Evolutionary conservation across 2,797 vertebrate genomes (phyloP).

Genomic region (Melanogrammus aeglefinus): DNA sequence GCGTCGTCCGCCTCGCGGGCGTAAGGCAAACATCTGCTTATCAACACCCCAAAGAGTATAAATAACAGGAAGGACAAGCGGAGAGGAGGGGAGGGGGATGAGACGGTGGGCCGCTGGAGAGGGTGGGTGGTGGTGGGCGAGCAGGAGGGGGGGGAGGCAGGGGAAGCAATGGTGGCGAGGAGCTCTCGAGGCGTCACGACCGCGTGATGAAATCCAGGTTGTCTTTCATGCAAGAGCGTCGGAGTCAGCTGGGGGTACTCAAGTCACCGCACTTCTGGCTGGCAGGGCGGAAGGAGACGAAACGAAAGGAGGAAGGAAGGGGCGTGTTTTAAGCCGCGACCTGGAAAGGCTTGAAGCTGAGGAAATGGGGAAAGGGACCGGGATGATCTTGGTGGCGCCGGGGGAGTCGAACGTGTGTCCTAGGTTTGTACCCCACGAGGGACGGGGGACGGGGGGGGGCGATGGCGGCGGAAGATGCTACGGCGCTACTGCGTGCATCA

Average conservation of each 20-base stretch:
- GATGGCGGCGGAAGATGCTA: too few species aligned
- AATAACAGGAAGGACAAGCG: slow-evolving; percentile 35
- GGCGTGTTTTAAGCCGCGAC: background rate
- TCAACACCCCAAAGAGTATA: slow-evolving; percentile 49
- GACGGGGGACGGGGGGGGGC: too few species aligned
- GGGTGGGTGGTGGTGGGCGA: too few species aligned
- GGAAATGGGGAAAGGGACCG: too few species aligned
- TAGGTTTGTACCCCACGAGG: too few species aligned
- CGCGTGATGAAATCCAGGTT: slow-evolving; percentile 63
- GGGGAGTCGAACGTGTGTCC: too few species aligned
- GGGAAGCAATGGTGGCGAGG: background rate
- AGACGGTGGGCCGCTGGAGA: too few species aligned
- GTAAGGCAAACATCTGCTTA: slow-evolving; percentile 36
- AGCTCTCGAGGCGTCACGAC: slow-evolving; percentile 23
- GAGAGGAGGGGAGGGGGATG: background rate
- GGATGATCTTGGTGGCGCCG: too few species aligned
- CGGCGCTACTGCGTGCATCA: too few species aligned
- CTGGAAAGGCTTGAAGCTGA: too few species aligned
- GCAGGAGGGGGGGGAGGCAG: background rate
- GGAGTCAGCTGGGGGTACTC: slow-evolving; percentile 51
- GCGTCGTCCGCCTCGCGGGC: slow-evolving; percentile 4
- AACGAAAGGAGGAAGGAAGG: background rate
- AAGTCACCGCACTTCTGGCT: slow-evolving; percentile 57
- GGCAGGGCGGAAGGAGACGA: slow-evolving; percentile 26
- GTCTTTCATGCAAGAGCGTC: slow-evolving; percentile 55